Conservation (phyloP, 35 echinoderm and acorn worm genomes). For the Holothuria glaberrima region DNA sequence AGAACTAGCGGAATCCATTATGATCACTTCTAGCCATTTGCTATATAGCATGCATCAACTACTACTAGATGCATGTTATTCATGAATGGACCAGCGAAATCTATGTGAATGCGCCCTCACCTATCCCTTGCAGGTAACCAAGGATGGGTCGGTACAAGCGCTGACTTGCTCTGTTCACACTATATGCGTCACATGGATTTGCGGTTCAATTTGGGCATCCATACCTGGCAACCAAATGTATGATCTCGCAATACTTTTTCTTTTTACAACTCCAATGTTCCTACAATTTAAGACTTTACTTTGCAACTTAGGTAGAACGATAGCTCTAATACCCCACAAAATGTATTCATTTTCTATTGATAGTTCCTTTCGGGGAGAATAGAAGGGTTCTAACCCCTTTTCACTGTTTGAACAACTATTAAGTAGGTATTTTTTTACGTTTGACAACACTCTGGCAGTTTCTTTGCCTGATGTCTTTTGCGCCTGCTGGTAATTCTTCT, state of each 20-base stretch:
- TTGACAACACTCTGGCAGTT: conserved; percentile 53
- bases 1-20: no score
- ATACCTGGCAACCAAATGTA: conserved; percentile 70
- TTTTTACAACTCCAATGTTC: conserved; percentile 57
- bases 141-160: conserved; percentile 50
- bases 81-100: conserved; percentile 62
- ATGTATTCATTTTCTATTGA: conserved; percentile 63
- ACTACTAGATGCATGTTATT: conserved; percentile 20
- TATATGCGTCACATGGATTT: conserved; percentile 53
- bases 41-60: no score
- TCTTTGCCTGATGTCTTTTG: conserved; percentile 64
- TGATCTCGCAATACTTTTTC: conserved; percentile 65
- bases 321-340: conserved; percentile 61
- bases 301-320: conserved; percentile 53
- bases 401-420: conserved; percentile 59
- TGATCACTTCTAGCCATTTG: no score
- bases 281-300: conserved; percentile 56
- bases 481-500: conserved; percentile 46
- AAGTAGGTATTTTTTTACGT: conserved; percentile 54
- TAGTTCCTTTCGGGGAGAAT: conserved; percentile 53
- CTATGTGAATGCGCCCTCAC: conserved; percentile 59
- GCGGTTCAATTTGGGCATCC: conserved; percentile 63
- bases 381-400: conserved; percentile 20
- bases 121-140: conserved; percentile 58
- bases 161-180: background rate